Base-by-base conservation (phyloP, 2,113 vertebrate species). In the Fregata magnificens region DNA sequence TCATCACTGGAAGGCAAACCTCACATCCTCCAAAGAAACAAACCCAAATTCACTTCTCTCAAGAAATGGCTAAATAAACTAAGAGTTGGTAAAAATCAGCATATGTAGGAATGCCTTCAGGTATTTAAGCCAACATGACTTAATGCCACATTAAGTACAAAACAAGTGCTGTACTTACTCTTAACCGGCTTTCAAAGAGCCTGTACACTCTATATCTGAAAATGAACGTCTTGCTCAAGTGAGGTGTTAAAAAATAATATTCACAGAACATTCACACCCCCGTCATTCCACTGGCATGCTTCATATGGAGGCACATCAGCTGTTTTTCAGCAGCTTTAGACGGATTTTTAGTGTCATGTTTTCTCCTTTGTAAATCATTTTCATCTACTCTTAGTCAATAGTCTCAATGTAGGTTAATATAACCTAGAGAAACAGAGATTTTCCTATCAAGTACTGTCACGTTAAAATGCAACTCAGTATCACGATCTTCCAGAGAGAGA, bases 61-160 rank as follows among this genome's bases (percentile, higher is more conserved):
- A 63, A 55, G 38, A 83, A 70, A 74, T 1, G 16, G 16, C 38
- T 29, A 9, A 45, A 79, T 9, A 34, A 78, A 32, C 14, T 2
- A 31, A 36, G 62, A 86, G 76, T 11, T 80, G 76, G 53, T 52
- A 66, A 42, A 81, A 66, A 4, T 42, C 29, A 42, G 63, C 14
- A 5, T 14, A 56, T 40, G 50, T 2, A 66, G 55, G 59, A 86
- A 91, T 20, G 42, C 24, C 69, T 77, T n/a, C 28, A 55, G 86
- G 59, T 55, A 8, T 22, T 45, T 31, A 13, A 73, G 90, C 42
- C 44, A 67, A 26, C 9, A 11, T 6, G n/a, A 77, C 50, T 78
- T 29, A 21, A 38, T 13, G 62, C 6, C 56, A 20, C 0, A 1
- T 2, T 0, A 12, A 52, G 61, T 25, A 31, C 52, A 24, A 44